A percentile compares a stretch with the other conserved stretches of the same genome.
Conservation (phyloP, 2,888 invertebrate genomes). For the Hybos culiciformis region DNA sequence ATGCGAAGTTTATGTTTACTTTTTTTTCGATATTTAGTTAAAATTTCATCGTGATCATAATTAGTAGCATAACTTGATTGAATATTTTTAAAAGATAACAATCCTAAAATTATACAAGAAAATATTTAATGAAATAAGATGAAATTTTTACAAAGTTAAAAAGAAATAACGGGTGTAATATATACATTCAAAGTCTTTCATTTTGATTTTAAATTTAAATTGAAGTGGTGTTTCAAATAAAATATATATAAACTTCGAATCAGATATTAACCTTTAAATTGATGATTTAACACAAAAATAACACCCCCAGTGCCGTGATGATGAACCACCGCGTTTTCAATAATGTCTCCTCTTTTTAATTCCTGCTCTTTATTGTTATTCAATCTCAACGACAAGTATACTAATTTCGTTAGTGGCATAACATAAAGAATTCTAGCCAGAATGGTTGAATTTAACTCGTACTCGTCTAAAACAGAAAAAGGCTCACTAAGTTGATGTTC, state of each 20-base stretch:
- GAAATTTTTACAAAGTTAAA: too few species aligned
- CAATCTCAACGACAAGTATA: conserved; percentile 43
- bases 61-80: conserved; percentile 27
- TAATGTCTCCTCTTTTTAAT: conserved; percentile 41
- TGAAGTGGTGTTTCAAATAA: too few species aligned
- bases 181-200: too few species aligned
- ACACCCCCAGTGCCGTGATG: conserved; percentile 35
- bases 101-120: too few species aligned
- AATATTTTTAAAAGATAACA: conserved; percentile 28
- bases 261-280: conserved; percentile 27
- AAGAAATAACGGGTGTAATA: too few species aligned
- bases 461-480: conserved; percentile 29
- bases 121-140: too few species aligned
- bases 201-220: too few species aligned
- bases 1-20: conserved; percentile 43
- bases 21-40: conserved; percentile 30
- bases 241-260: too few species aligned
- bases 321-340: conserved; percentile 43
- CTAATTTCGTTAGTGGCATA: conserved; percentile 52
- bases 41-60: conserved; percentile 31
- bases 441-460: conserved; percentile 37
- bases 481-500: conserved; percentile 32
- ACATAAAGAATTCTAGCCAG: conserved; percentile 51
- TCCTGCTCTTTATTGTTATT: conserved; percentile 20
- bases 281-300: conserved; percentile 24